Percentiles rank a stretch among this genome's conserved stretches.
These are phyloP conservation scores for Pseudomyrmex cubaensis DNA, from an alignment of 1,140 invertebrate genomes.

Conservation along the genomic window DNA sequence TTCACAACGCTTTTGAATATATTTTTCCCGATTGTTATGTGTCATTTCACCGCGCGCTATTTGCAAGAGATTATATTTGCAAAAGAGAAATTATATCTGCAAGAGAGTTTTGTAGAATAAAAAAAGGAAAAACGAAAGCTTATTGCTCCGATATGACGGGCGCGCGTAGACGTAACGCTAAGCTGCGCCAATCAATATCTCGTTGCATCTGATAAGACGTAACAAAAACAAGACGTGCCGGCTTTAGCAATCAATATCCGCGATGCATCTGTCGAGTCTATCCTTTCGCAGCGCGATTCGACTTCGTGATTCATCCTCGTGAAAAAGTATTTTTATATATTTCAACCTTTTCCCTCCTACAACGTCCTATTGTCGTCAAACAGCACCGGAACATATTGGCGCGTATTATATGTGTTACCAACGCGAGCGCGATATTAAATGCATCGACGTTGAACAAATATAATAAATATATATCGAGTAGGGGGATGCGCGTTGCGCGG, in stretches of 20 bases:
- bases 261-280: constrained; percentile 82
- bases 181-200: constrained; percentile 76
- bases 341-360: constrained; percentile 21
- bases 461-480: constrained; percentile 70
- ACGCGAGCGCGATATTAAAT: constrained; percentile 70
- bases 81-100: neutral
- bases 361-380: constrained; percentile 60
- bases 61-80: neutral
- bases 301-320: constrained; percentile 43
- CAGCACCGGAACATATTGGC: constrained; percentile 78
- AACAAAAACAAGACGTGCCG: too few relatives aligned
- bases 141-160: constrained; percentile 41
- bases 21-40: neutral
- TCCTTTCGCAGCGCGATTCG: constrained; percentile 73
- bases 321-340: neutral
- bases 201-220: neutral
- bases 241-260: constrained; percentile 75
- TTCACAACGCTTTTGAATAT: neutral
- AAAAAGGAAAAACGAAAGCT: neutral
- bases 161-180: constrained; percentile 37
- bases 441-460: constrained; percentile 64
- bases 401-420: constrained; percentile 75
- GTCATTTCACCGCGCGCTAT: neutral
- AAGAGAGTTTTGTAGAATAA: constrained; percentile 17
- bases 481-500: neutral